Evolutionary conservation across 2,888 invertebrate genomes (phyloP), one percentile per base, ranked within the genome.

Genomic region (Megamerina dolium): DNA sequence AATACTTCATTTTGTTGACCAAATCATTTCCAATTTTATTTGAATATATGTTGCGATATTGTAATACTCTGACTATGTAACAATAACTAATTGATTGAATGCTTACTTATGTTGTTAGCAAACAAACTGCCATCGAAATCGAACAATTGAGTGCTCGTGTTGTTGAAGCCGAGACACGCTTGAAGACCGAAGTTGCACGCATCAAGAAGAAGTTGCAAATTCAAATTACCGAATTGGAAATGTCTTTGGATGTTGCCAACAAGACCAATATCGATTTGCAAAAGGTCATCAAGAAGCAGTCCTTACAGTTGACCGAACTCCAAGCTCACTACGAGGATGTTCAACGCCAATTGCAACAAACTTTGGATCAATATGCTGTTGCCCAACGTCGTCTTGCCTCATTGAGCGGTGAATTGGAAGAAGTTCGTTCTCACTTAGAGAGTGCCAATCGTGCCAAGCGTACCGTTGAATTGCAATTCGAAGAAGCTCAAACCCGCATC

Each of bases 131-230:
- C 79, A 92, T 95, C 73, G 95, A 96, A 78, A 93, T 96, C 72
- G 95, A 95, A 77, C 91, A 93, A 74, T 78, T 95, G 75, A 91
- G 79, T 72, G 89, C 92, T 63, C 92, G 95, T 63, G 87, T 96
- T 59, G 88, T 92, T 51, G 95, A 96, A 72, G 93, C 94, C 53
- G 95, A 96, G 76, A 92, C 91, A 58, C 90, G 84, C 74, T 78
- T 96, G 73, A 94, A 94, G 82, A 85, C 92, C 63, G 95, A 96
- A 75, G 90, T 96, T 45, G 81, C 83, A 56, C 90, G 95, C 75
- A 89, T 96, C 78, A 95, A 95, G 87, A 96, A 96, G 92, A 96
- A 96, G 87, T 78, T 94, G 72, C 94, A 94, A 77, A 88, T 94
- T 71, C 92, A 92, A 68, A 95, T 96, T 75, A 94, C 94, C 62